A percentile compares a stretch with the other conserved stretches of the same genome.
Evolutionary conservation across 2,888 invertebrate species (phyloP).

Genomic region (Lordiphosa andalusiaca): DNA sequence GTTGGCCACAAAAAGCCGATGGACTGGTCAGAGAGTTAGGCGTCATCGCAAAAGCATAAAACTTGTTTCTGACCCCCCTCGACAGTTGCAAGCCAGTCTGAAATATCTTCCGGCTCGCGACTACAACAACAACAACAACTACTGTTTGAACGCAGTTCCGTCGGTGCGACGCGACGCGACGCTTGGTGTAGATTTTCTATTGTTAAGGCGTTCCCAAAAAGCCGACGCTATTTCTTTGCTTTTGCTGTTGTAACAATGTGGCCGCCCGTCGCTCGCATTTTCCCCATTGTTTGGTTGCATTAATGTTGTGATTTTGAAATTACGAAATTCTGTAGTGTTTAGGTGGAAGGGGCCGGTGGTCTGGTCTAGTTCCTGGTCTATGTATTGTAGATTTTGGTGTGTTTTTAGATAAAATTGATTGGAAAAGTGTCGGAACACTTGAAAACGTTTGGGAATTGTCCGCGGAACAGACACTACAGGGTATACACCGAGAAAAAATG

Average conservation of each 20-base stretch:
- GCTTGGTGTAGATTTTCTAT: constrained; percentile 45
- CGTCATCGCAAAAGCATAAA: constrained; percentile 43
- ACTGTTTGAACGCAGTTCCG: constrained; percentile 38
- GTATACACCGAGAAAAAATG: no score
- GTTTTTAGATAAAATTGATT: no score
- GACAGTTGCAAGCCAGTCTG: no score
- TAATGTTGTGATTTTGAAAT: constrained; percentile 42
- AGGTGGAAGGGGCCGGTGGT: not conserved
- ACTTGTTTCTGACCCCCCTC: constrained; percentile 32
- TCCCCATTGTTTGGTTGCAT: constrained; percentile 24
- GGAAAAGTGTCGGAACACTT: no score
- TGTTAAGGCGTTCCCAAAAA: constrained; percentile 41
- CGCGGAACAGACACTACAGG: no score
- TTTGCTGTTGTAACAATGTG: constrained; percentile 13
- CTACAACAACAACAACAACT: constrained; percentile 5
- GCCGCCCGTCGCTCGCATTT: not conserved
- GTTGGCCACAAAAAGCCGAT: constrained; percentile 28
- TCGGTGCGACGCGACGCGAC: constrained; percentile 19
- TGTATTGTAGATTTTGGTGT: no score
- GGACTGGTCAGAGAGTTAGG: constrained; percentile 18
- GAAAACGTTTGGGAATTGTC: no score
- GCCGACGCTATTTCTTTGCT: constrained; percentile 8
- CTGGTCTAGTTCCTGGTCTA: no score
- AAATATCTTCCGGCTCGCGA: no score
- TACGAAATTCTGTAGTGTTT: constrained; percentile 39